Evolutionary conservation across 2,888 invertebrate species (phyloP).

Genomic region (Drosophila atripex): DNA sequence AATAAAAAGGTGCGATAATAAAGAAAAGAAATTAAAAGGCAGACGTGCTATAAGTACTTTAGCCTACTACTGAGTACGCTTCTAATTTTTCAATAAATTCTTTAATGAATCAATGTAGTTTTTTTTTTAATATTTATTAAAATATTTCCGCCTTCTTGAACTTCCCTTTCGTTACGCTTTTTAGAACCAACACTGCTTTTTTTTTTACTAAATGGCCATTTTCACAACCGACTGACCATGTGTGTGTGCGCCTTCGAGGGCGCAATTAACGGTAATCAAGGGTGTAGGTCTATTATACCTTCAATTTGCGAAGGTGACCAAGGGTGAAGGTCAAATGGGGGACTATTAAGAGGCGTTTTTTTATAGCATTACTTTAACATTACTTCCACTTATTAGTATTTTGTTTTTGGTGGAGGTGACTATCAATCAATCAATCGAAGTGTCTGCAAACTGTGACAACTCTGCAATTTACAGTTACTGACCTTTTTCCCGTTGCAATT

Average conservation of each 20-base stretch:
- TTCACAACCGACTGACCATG: slow-evolving; percentile 37
- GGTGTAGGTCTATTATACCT: slow-evolving; percentile 23
- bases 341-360: neutral
- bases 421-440: slow-evolving; percentile 17
- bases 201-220: slow-evolving; percentile 11
- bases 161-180: neutral
- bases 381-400: slow-evolving; percentile 4
- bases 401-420: slow-evolving; percentile 7
- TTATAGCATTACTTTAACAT: slow-evolving; percentile 6
- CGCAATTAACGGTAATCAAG: slow-evolving; percentile 37
- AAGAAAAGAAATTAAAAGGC: slow-evolving; percentile 3
- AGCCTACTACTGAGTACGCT: neutral
- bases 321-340: slow-evolving; percentile 42
- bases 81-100: neutral
- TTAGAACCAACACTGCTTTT: too few relatives aligned
- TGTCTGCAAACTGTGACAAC: slow-evolving; percentile 11
- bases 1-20: slow-evolving; percentile 33
- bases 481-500: slow-evolving; percentile 56
- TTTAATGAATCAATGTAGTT: too few relatives aligned
- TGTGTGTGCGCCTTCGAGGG: slow-evolving; percentile 7
- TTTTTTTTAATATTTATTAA: neutral
- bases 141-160: neutral
- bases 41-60: too few relatives aligned
- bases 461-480: slow-evolving; percentile 50
- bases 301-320: slow-evolving; percentile 33